Percentiles rank a stretch among this genome's conserved stretches.
phyloP scores from a whole-genome alignment of 2,888 invertebrate species.

The Harpagoxenus sublaevis region DNA sequence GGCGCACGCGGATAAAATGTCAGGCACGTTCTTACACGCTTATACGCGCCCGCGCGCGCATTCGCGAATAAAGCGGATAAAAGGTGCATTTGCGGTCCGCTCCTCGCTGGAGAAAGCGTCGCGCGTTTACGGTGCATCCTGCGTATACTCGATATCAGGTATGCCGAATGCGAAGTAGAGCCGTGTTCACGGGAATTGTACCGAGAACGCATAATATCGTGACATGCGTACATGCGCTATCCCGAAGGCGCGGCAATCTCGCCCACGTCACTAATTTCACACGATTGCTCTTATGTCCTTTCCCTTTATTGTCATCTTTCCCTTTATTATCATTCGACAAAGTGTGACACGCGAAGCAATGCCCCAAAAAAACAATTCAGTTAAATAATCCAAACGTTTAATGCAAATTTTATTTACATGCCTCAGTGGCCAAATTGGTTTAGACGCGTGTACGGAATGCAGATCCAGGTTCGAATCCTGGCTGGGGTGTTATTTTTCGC shows the following conservation, averaged over 20 bases:
- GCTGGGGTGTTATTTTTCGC: too few species aligned
- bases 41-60: constrained; percentile 39
- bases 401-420: background rate
- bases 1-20: constrained; percentile 61
- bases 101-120: constrained; percentile 70
- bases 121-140: constrained; percentile 78
- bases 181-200: constrained; percentile 67
- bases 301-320: background rate
- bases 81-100: constrained; percentile 34
- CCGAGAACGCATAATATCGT: constrained; percentile 74
- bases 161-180: constrained; percentile 80
- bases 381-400: background rate
- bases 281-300: constrained; percentile 47
- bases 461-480: too few species aligned
- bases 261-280: constrained; percentile 75
- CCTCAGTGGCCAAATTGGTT: too few species aligned
- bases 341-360: background rate
- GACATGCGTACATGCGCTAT: constrained; percentile 73
- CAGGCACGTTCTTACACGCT: constrained; percentile 64
- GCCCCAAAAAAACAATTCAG: background rate
- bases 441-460: too few species aligned
- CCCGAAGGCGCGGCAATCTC: constrained; percentile 79
- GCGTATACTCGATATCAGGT: constrained; percentile 80
- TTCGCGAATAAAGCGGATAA: constrained; percentile 58
- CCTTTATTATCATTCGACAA: background rate